These are phyloP conservation scores for Strix aluco DNA, from an alignment of 2,113 vertebrate genomes.

Conservation along the genomic window DNA sequence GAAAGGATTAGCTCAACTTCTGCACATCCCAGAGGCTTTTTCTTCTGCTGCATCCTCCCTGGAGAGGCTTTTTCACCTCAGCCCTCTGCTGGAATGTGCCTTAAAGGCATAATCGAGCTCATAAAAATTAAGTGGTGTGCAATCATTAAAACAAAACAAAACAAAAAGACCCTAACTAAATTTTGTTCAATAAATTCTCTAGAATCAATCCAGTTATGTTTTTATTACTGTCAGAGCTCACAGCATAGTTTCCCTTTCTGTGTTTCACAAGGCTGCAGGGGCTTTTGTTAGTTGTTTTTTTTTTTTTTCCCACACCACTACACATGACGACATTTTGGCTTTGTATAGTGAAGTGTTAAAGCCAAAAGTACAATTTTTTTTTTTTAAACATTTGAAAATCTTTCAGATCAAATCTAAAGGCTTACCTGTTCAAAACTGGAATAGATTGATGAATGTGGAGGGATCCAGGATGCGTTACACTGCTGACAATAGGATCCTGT, in stretches of 20 bases:
- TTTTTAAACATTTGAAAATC: not conserved
- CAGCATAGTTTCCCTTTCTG: not conserved
- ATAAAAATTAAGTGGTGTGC: conserved; percentile 59
- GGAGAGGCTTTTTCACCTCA: conserved; percentile 50
- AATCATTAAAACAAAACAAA: conserved; percentile 12
- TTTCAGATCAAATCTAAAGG: not conserved
- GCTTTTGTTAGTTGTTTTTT: not conserved
- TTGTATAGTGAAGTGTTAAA: not conserved
- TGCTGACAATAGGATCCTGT: not conserved
- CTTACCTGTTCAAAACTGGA: not conserved
- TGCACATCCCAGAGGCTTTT: conserved; percentile 44
- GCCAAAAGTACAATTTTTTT: not conserved
- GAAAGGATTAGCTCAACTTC: conserved; percentile 42
- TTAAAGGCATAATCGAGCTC: conserved; percentile 47
- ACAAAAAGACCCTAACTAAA: conserved; percentile 20
- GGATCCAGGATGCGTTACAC: not conserved
- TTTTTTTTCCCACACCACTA: not conserved
- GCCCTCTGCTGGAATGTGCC: conserved; percentile 43
- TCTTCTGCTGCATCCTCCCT: conserved; percentile 34
- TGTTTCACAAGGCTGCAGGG: not conserved
- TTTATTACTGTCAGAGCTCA: conserved; percentile 43
- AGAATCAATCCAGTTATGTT: conserved; percentile 42
- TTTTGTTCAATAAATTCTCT: conserved; percentile 46
- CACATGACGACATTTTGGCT: not conserved
- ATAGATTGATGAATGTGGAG: not conserved